These are phyloP conservation scores for Drosophila sproati DNA, from an alignment of 1,140 invertebrate species.

Conservation along the genomic window DNA sequence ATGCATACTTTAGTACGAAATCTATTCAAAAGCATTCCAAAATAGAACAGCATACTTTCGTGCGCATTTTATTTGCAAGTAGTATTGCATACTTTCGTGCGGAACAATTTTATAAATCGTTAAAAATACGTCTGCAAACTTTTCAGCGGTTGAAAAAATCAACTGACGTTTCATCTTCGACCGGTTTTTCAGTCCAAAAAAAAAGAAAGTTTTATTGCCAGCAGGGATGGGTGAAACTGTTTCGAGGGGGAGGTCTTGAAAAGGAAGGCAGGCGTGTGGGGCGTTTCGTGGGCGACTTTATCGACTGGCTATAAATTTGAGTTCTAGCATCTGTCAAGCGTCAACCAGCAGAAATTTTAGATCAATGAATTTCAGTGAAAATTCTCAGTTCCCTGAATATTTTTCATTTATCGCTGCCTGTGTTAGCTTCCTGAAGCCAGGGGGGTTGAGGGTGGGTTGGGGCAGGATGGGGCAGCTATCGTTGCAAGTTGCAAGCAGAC, in stretches of 20 bases:
- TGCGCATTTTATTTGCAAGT: background rate
- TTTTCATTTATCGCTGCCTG: background rate
- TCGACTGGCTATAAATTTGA: background rate
- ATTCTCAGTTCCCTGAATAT: background rate
- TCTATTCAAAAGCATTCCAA: too few species aligned
- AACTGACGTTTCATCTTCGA: background rate
- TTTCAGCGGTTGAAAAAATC: background rate
- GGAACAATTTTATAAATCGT: background rate
- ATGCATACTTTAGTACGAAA: too few species aligned
- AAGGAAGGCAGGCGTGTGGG: too few species aligned
- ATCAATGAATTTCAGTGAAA: background rate
- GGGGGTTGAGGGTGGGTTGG: too few species aligned
- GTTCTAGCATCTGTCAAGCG: background rate
- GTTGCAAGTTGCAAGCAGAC: conserved; percentile 16
- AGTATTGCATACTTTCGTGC: background rate
- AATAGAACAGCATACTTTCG: background rate
- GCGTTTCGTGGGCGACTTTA: too few species aligned
- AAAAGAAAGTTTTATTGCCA: background rate
- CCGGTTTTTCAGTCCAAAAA: background rate
- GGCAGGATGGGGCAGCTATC: background rate
- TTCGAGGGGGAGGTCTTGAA: too few species aligned
- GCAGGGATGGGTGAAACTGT: too few species aligned
- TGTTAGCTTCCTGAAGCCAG: background rate
- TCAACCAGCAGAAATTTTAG: background rate
- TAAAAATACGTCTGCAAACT: background rate